Base-by-base conservation (phyloP, 1,140 invertebrate genomes). In the Zaprionus taronus region DNA sequence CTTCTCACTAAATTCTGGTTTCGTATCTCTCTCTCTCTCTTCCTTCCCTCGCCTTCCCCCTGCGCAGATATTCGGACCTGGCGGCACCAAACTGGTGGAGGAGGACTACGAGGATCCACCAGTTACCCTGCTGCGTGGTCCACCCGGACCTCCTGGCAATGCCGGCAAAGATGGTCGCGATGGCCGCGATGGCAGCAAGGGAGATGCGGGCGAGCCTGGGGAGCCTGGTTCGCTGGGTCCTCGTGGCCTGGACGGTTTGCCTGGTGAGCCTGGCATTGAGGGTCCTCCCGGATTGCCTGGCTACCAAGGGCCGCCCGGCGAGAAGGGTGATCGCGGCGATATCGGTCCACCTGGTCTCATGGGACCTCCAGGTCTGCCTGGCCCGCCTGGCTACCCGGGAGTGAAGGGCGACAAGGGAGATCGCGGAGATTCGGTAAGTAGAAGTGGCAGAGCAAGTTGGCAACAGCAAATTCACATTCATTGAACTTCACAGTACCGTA, bases 331-430 rank as follows among this genome's bases (percentile, higher is more conserved):
- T 91, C 97, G 97, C 85, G 97, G 98, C 14, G 97, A 98, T 85
- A 98, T 98, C 90, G 97, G 97, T 65, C 97, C 97, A 20, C 96
- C 96, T 9, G 96, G 96, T 34, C 93, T 96, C n/a, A 96, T 96
- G 95, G 96, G 96, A 53, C 95, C 96, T 47, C 97, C 97, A 20
- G 97, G 97, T 62, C 31, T 92, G 20, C 95, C 95, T 2, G 95
- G 95, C 53, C 95, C 95, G 26, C 95, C 97, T 85, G 97, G 97
- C n/a, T 97, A 97, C 93, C 97, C 97, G 17, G 97, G 97, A 14
- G 93, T 95, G 65, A 97, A 97, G 92, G 97, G 97, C 28, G 97
- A 98, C 76, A 98, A 98, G 92, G 97, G 97, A 38, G 97, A 98
- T 85, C 97, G 97, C 93, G 97, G 97, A 51, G 97, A 98, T 95